Conservation (phyloP, 2,797 vertebrate species). For the Eulemur rubriventer region DNA sequence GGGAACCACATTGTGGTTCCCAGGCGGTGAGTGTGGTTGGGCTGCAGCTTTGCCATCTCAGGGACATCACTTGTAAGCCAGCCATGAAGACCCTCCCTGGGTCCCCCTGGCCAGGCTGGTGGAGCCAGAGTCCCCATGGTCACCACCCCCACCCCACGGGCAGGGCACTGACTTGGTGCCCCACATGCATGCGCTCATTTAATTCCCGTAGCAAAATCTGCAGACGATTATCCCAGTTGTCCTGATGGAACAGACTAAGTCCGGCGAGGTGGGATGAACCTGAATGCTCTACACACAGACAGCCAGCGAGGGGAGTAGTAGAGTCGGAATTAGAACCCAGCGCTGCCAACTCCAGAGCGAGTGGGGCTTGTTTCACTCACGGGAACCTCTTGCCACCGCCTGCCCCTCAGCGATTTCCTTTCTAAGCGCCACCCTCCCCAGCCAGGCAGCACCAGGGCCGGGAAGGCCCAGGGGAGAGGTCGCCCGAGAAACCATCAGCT, state of each 20-base stretch:
- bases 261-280: rapidly evolving
- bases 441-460: rapidly evolving
- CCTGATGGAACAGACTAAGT: rapidly evolving
- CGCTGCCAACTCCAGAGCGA: background rate
- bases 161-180: background rate
- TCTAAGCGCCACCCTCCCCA: background rate
- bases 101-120: too few relatives aligned
- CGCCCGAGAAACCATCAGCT: too few relatives aligned
- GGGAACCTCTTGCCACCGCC: background rate
- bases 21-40: too few relatives aligned
- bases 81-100: rapidly evolving
- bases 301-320: background rate
- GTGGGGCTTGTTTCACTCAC: too few relatives aligned
- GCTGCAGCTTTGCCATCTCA: too few relatives aligned
- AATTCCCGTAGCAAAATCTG: background rate
- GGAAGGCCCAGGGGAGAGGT: background rate
- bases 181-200: rapidly evolving
- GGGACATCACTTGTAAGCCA: background rate
- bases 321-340: too few relatives aligned
- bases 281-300: rapidly evolving
- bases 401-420: rapidly evolving
- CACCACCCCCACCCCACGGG: too few relatives aligned
- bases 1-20: background rate
- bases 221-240: too few relatives aligned
- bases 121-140: background rate